Conservation (phyloP, 2,797 vertebrate species). For the Diceros bicornis region DNA sequence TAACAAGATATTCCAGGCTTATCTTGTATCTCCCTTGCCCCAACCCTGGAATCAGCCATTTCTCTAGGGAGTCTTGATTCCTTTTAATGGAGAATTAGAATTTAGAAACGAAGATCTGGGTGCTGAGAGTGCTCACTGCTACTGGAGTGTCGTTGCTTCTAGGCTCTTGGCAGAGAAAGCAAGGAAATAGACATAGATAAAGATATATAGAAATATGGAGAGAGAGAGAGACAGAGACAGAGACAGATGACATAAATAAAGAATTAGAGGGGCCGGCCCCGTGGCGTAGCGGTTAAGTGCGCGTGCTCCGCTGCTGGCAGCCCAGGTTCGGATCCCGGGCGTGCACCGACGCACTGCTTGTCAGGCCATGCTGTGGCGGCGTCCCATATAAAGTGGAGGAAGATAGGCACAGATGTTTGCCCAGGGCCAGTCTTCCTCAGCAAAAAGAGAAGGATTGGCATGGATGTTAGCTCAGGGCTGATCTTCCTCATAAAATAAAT, state of each 20-base stretch:
- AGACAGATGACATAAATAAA: neutral
- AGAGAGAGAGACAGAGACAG: neutral
- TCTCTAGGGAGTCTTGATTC: slow-evolving; percentile 28
- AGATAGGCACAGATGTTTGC: too few relatives aligned
- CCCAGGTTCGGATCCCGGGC: too few relatives aligned
- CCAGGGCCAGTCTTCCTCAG: too few relatives aligned
- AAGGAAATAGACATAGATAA: neutral
- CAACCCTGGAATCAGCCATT: neutral
- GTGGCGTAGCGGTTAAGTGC: too few relatives aligned
- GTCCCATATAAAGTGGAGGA: too few relatives aligned
- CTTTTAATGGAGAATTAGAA: neutral
- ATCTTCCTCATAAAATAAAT: too few relatives aligned
- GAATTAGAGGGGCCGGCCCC: neutral
- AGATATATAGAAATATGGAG: neutral
- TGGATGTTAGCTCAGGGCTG: too few relatives aligned
- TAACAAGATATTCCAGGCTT: neutral
- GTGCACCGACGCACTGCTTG: too few relatives aligned
- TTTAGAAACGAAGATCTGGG: slow-evolving; percentile 40
- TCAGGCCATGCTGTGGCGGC: too few relatives aligned
- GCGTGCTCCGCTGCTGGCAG: too few relatives aligned
- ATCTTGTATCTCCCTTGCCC: neutral
- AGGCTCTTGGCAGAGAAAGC: neutral
- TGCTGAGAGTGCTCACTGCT: neutral
- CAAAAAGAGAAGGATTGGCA: too few relatives aligned
- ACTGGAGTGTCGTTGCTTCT: neutral